A percentile compares a stretch with the other conserved stretches of the same genome.
These are phyloP conservation scores for Meriones psammophilus DNA, from an alignment of 2,797 vertebrate species.

Conservation along the genomic window DNA sequence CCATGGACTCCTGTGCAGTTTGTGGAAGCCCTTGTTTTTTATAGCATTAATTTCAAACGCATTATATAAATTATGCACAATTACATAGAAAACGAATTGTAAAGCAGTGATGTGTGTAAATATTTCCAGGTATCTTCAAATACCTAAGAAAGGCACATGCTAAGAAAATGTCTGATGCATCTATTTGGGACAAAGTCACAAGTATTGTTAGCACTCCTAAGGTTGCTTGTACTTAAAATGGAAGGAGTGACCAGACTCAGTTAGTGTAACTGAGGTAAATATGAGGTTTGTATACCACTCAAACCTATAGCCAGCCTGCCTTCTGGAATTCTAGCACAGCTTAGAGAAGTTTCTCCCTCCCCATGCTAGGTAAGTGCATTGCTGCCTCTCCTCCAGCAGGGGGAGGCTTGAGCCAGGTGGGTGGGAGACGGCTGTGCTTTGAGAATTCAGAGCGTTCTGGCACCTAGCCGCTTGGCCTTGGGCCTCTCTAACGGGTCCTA, in stretches of 20 bases:
- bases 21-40: not conserved
- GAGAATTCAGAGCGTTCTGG: not conserved
- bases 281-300: not conserved
- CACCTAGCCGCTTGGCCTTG: not conserved
- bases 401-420: not conserved
- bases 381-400: slow-evolving; percentile 57
- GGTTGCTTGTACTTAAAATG: slow-evolving; percentile 3
- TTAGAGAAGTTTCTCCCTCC: not conserved
- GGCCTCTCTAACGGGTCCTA: rapidly evolving
- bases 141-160: not conserved
- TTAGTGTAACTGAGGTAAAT: not conserved
- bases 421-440: not conserved
- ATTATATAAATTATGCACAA: not conserved
- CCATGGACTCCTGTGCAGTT: not conserved
- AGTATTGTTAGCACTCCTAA: not conserved
- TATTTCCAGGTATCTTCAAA: not conserved
- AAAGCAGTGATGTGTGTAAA: not conserved
- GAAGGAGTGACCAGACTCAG: not conserved
- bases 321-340: not conserved
- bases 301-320: not conserved
- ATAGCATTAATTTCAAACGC: not conserved
- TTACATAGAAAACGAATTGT: not conserved
- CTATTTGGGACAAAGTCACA: not conserved
- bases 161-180: not conserved
- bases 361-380: not conserved